A percentile compares a stretch with the other conserved stretches of the same genome.
These are phyloP conservation scores for Rhabdornis inornatus DNA, from an alignment of 2,113 vertebrate species.

Conservation along the genomic window DNA sequence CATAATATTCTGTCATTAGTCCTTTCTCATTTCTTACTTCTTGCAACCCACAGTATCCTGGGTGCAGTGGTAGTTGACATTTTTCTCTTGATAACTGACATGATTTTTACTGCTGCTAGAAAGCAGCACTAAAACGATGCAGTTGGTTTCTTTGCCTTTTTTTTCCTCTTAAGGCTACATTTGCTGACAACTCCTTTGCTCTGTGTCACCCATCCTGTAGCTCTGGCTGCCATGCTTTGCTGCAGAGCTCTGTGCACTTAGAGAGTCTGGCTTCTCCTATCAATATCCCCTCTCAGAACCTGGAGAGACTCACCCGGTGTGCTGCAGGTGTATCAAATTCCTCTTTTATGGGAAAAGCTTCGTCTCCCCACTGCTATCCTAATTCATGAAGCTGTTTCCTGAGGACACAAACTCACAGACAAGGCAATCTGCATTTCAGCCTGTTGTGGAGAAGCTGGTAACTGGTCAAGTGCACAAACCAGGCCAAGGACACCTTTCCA, in stretches of 20 bases:
- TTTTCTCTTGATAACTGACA: neutral
- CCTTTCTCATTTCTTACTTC: neutral
- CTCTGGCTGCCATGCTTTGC: neutral
- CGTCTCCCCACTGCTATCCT: neutral
- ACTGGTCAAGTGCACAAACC: neutral
- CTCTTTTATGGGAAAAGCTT: neutral
- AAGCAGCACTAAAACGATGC: neutral
- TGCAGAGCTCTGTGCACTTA: neutral
- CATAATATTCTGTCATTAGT: neutral
- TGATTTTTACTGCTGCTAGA: neutral
- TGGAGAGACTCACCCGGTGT: neutral
- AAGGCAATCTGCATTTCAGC: neutral
- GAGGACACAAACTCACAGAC: neutral
- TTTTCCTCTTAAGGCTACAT: neutral
- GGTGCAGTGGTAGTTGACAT: neutral
- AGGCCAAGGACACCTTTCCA: neutral
- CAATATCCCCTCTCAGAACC: neutral
- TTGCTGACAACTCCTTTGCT: neutral
- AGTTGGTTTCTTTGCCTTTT: neutral
- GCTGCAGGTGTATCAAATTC: neutral
- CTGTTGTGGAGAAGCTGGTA: neutral
- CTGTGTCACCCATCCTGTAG: neutral
- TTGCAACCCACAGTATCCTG: accelerated
- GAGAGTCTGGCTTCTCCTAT: neutral
- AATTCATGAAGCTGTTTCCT: neutral